Evolutionary conservation across 2,113 vertebrate species (phyloP), one percentile per base, ranked within the genome.

Genomic region (Oryzias celebensis): DNA sequence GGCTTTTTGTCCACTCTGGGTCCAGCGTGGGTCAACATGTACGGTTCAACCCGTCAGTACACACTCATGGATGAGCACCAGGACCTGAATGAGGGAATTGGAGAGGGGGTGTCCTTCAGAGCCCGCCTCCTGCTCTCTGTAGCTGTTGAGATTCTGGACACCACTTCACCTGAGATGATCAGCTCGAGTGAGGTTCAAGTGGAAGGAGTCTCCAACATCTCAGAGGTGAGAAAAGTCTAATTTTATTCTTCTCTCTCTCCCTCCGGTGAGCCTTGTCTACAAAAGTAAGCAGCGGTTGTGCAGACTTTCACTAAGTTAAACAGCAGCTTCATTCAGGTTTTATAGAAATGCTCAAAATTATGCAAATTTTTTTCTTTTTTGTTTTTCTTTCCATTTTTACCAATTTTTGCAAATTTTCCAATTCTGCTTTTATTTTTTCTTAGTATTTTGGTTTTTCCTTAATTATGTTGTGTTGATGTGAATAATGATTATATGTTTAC

Each of bases 1-100:
- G n/a, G n/a, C n/a, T n/a, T n/a, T n/a, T n/a, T n/a, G n/a, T n/a
- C 97, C 51, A 98, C 96, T 0, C 80, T 98, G 14, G 97, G 97
- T 18, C 97, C 97, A 0, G 94, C 97, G 1, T 99, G 97, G 97
- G 96, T 95, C 64, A 98, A 99, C 89, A 98, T 98, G 96, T 99
- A 98, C 0, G 97, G 97, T 48, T 99, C 97, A 45, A 98, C 95
- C 0, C 91, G 97, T 1, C 98, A 97, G 72, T 98, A 98, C 88
- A 96, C 95, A 0, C 91, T 99, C 16, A 94, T 98, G 92, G 97
- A 98, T 0, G 97, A 99, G 86, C 96, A 99, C 87, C 97, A 98
- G 85, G 97, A 99, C 86, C 88, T 99, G 77, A 99, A 99, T 0
- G 97, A 99, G 22, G 97, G 97, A 0, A 90, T 98, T 5, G 97